Base-by-base conservation (phyloP, 2,888 invertebrate species). In the Invenusta paracnida region DNA sequence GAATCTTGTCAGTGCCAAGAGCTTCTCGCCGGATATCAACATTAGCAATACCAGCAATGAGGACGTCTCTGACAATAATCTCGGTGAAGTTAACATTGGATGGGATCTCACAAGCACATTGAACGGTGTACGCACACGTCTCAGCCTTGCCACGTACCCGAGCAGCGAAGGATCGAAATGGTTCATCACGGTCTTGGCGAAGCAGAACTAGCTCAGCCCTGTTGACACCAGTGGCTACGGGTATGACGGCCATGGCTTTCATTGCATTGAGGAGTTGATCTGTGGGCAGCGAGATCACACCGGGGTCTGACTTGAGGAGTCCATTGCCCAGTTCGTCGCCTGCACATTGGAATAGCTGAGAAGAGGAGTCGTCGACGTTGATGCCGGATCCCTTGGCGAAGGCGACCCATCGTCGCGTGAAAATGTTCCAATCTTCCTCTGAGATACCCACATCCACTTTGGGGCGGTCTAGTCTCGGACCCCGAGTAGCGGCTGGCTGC, bases 1-100 rank as follows among this genome's bases (percentile, higher is more conserved):
- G 5, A n/a, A 84, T 67, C 17, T 81, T 23, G 67, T 29, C 48
- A 2, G 66, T 84, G n/a, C 66, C 30, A 81, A n/a, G n/a, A 84
- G n/a, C 27, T 73, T 84, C 66, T 79, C 84, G 30, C 2, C 73
- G 84, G 25, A 84, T 84, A 30, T 84, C 84, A 23, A 27, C 27
- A 30, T 84, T 25, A 27, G 30, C 5, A 13, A 84, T 84, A 13
- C 84, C 84, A 67, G 84, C 84, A 82, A 84, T 31, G 1, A 84
- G 25, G 5, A 84, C 84, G 27, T 84, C 67, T 13, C 84, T 2
- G 25, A 84, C 30, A n/a, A 84, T 84, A 1, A 67, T 27, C 5
- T 67, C 84, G 30, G 84, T 84, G 25, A 67, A 66, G 66, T 84
- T 79, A 23, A 48, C 73, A 23, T 73, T n/a, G n/a, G n/a, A n/a